Conservation (phyloP, 1,140 invertebrate genomes). For the Lucilia cuprina region DNA sequence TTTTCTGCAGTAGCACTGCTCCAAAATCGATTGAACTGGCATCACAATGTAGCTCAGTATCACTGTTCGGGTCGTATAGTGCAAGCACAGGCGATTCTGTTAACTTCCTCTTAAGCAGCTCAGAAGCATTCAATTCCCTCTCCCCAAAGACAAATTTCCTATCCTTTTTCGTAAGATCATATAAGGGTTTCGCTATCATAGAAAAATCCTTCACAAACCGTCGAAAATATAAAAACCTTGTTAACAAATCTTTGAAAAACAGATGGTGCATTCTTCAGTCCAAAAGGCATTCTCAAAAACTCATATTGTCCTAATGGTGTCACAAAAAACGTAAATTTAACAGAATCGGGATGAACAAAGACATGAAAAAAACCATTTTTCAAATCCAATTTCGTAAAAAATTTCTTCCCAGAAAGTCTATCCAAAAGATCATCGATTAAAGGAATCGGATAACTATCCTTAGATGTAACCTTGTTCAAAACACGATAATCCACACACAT, state of each 20-base stretch:
- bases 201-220: conserved; percentile 47
- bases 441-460: conserved; percentile 23
- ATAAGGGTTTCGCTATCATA: conserved; percentile 45
- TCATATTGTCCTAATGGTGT: conserved; percentile 7
- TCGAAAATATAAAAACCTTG: conserved; percentile 37
- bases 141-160: conserved; percentile 43
- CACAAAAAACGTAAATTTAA: conserved; percentile 8
- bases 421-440: conserved; percentile 9
- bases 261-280: no score
- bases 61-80: conserved; percentile 43
- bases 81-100: conserved; percentile 44
- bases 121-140: conserved; percentile 43
- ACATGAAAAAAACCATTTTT: conserved; percentile 26
- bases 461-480: not conserved
- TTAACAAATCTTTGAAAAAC: no score
- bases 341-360: not conserved
- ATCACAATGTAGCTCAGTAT: conserved; percentile 49
- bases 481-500: conserved; percentile 23
- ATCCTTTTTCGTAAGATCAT: conserved; percentile 48
- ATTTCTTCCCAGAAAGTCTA: not conserved
- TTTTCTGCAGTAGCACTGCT: conserved; percentile 44
- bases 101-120: conserved; percentile 44
- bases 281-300: not conserved
- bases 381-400: conserved; percentile 25
- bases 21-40: conserved; percentile 45